phyloP scores from a whole-genome alignment of 2,888 invertebrate genomes.

The Aromia moschata region DNA sequence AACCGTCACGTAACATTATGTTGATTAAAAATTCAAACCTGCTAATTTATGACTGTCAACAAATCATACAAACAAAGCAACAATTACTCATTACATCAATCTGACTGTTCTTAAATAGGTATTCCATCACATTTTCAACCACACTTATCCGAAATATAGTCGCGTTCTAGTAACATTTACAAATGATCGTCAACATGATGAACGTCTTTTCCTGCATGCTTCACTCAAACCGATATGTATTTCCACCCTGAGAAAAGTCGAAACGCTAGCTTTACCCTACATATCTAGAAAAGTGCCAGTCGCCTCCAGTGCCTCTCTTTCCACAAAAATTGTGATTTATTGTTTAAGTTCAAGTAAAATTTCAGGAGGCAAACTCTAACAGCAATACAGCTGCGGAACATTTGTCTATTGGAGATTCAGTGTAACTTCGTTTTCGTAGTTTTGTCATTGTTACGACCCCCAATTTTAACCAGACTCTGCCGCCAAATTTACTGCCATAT shows the following conservation, averaged over 20 bases:
- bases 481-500: too few species aligned
- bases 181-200: constrained; percentile 20
- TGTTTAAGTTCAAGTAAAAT: constrained; percentile 22
- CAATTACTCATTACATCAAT: too few species aligned
- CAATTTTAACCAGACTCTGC: too few species aligned
- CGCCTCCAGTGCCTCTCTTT: constrained; percentile 13
- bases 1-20: too few species aligned
- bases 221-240: constrained; percentile 23
- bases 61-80: too few species aligned
- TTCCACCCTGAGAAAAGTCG: constrained; percentile 8
- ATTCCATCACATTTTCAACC: constrained; percentile 1
- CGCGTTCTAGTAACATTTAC: constrained; percentile 16
- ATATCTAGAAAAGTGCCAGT: constrained; percentile 9
- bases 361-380: constrained; percentile 6
- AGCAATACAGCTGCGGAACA: not conserved
- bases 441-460: too few species aligned
- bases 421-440: too few species aligned
- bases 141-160: constrained; percentile 10
- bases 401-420: constrained; percentile 9
- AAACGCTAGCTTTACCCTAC: constrained; percentile 10
- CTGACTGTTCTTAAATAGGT: too few species aligned
- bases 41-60: too few species aligned
- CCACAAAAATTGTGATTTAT: constrained; percentile 16
- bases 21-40: too few species aligned
- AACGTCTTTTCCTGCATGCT: constrained; percentile 24